Base-by-base conservation (phyloP, 1,140 invertebrate genomes). In the Latrodectus geometricus region DNA sequence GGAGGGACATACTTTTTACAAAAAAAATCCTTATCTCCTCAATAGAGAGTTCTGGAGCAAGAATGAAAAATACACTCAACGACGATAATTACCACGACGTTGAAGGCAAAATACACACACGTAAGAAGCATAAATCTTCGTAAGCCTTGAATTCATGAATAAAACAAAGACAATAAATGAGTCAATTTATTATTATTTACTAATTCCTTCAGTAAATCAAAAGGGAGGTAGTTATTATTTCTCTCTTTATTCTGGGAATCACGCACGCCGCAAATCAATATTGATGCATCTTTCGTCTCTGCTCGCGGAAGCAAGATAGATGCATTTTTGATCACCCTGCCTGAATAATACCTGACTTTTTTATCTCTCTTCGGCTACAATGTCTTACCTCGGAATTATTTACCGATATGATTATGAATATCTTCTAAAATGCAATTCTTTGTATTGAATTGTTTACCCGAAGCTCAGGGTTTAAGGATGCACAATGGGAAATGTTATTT, bases 121-220 rank as follows among this genome's bases (percentile, higher is more conserved):
- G 66, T 79, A 79, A 79, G 77, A 50, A n/a, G 77, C 21, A 81
- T 81, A 81, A 81, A 81, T 72, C 79, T 81, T 81, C 68, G 49
- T 78, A 68, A 68, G 56, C 76, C 54, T 78, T 21, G 61, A 78
- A 66, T 81, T 81, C 79, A 70, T 81, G 79, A 81, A 81, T 81
- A 81, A 81, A 81, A 81, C 52, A 81, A 81, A 72, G 79, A 72
- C 66, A 81, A 81, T 70, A 81, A 72, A 81, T 81, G 69, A 81
- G 69, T 54, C 68, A 66, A 81, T 81, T 81, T 81, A 81, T 81
- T 81, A 81, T 81, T 81, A 81, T 81, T 81, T 81, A 81, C 79
- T 81, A 81, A 81, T 81, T 70, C 69, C 69, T 70, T 48, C 68
- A 20, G 66, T 81, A 70, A 70, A 81, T 81, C 79, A 81, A 72